Base-by-base conservation (phyloP, 1,140 invertebrate species). In the Anastrepha obliqua region DNA sequence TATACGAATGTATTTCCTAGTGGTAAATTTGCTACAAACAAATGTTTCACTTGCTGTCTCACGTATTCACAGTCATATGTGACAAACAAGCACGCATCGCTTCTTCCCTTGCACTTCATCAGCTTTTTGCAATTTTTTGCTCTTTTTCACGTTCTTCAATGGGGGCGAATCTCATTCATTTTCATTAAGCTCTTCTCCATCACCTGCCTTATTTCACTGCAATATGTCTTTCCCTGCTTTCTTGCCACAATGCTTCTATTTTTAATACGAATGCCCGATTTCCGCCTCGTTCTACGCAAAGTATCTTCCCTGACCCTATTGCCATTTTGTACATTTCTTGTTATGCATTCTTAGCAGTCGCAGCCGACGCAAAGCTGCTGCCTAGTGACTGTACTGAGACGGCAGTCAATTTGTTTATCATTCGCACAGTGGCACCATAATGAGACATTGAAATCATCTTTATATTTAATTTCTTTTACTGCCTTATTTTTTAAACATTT, bases 341-440 rank as follows among this genome's bases (percentile, higher is more conserved):
- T 81, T 81, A 7, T 55, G 17, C 47, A 51, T 42, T 51, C 44
- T n/a, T 44, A 2, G 1, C 2, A 47, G n/a, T 47, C 29, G 42
- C 74, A 20, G 74, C 47, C n/a, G n/a, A 20, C 20, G 44, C 51
- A 81, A 29, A 47, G 47, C 8, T 6, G n/a, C 47, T 81, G 17
- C 44, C 47, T n/a, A 20, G 2, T 44, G 85, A 60, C 8, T 47
- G 70, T 13, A 15, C 3, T 59, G 20, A 86, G 58, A 47, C n/a
- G 85, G 47, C 58, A 86, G n/a, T 17, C 20, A 81, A 81, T 81
- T 81, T 81, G 74, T 81, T 81, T 81, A 81, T 81, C 74, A 81
- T 81, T 55, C 74, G 74, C 74, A 51, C 74, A n/a, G 74, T 81
- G 6, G 74, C 44, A 81, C 51, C 15, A 20, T 60, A 86, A 86